Percentiles rank a stretch among this genome's conserved stretches.
Evolutionary conservation across 2,113 vertebrate genomes (phyloP).

Genomic region (Sprattus sprattus): DNA sequence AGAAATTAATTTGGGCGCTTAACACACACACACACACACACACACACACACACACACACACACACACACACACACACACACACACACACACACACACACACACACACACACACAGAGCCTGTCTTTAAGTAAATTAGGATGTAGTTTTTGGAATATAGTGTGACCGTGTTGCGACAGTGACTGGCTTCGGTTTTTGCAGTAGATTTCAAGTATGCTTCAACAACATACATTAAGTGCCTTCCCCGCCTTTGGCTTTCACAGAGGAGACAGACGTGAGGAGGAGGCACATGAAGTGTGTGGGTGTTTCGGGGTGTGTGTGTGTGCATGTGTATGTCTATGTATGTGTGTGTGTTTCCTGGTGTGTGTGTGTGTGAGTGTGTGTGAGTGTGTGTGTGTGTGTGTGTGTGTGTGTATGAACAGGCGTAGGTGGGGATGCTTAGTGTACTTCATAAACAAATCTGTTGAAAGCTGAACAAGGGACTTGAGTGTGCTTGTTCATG

Average conservation of each 20-base stretch:
- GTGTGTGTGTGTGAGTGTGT: neutral
- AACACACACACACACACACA: no score
- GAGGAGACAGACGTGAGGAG: neutral
- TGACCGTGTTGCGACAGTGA: no score
- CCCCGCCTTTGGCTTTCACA: neutral
- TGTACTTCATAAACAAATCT: neutral
- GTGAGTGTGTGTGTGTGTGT: neutral
- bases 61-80: no score
- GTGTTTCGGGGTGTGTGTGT: neutral
- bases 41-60: no score
- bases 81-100: no score
- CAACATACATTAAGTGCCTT: neutral
- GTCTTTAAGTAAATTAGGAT: no score
- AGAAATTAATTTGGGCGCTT: neutral
- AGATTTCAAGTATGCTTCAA: neutral
- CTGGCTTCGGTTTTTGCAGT: neutral
- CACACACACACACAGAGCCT: no score
- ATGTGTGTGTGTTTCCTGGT: neutral
- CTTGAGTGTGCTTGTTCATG: neutral
- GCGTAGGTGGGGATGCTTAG: neutral
- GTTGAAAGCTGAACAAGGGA: neutral
- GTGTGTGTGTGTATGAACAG: neutral
- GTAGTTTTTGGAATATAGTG: no score
- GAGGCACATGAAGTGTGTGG: neutral
- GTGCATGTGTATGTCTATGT: neutral